phyloP scores from a whole-genome alignment of 1,140 invertebrate genomes.

The Euura lappo region DNA sequence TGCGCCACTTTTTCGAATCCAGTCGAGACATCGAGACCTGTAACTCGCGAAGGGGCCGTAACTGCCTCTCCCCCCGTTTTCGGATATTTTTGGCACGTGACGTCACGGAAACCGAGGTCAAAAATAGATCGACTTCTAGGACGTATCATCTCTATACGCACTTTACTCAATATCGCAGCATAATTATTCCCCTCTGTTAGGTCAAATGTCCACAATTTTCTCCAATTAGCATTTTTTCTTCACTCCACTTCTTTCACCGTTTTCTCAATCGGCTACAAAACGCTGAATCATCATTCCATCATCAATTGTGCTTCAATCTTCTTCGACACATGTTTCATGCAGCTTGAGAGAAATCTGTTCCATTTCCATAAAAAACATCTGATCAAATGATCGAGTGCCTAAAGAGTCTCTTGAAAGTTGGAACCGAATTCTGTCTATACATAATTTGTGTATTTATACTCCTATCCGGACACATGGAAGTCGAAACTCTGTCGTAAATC shows the following conservation, averaged over 20 bases:
- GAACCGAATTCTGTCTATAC: neutral
- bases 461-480: neutral
- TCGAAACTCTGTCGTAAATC: too few relatives aligned
- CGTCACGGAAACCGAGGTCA: conserved; percentile 51
- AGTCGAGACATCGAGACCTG: conserved; percentile 52
- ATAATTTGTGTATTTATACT: neutral
- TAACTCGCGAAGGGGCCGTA: conserved; percentile 41
- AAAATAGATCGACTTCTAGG: conserved; percentile 57
- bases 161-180: too few relatives aligned
- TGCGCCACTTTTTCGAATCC: conserved; percentile 40
- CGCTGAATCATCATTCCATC: too few relatives aligned
- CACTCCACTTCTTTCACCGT: too few relatives aligned
- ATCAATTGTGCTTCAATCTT: too few relatives aligned
- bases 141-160: conserved; percentile 29
- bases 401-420: neutral
- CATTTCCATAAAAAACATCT: too few relatives aligned
- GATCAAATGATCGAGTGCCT: neutral
- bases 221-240: too few relatives aligned
- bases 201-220: too few relatives aligned
- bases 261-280: too few relatives aligned
- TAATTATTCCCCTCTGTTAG: too few relatives aligned
- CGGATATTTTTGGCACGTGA: conserved; percentile 57
- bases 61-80: conserved; percentile 40
- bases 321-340: too few relatives aligned
- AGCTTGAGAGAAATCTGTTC: too few relatives aligned